Conservation (phyloP, 2,113 vertebrate species). For the Trichomycterus rosablanca region DNA sequence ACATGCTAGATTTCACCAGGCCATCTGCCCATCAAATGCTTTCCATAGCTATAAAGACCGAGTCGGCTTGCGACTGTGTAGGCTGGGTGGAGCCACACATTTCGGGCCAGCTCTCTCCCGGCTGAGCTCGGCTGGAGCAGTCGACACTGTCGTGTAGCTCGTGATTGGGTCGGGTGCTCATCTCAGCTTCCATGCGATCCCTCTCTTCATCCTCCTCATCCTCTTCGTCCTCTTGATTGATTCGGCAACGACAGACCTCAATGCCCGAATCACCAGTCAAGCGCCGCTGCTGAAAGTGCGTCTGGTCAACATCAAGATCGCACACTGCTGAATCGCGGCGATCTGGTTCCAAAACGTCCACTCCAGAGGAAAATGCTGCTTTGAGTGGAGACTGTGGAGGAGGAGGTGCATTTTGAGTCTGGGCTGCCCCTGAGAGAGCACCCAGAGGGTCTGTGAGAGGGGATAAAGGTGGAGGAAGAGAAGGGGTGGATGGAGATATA, state of each 20-base stretch:
- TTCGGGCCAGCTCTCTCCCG: constrained; percentile 30
- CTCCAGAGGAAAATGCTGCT: constrained; percentile 55
- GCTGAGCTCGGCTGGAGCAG: constrained; percentile 50
- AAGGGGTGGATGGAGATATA: constrained; percentile 33
- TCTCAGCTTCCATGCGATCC: constrained; percentile 18
- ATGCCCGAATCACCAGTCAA: constrained; percentile 92
- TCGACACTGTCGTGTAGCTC: constrained; percentile 58
- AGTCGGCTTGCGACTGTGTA: constrained; percentile 37
- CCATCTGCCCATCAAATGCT: constrained; percentile 48
- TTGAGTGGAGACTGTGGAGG: constrained; percentile 44
- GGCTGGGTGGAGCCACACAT: constrained; percentile 27
- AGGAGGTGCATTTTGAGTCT: constrained; percentile 1
- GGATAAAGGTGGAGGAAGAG: constrained; percentile 36
- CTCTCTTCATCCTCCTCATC: constrained; percentile 35
- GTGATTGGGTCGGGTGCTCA: background rate
- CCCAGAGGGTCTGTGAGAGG: constrained; percentile 52
- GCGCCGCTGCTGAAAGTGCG: constrained; percentile 76
- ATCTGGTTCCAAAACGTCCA: constrained; percentile 53
- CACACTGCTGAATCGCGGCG: constrained; percentile 54
- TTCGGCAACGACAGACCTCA: constrained; percentile 79
- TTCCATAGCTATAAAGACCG: constrained; percentile 58
- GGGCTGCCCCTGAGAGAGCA: background rate
- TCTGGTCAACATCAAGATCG: constrained; percentile 64
- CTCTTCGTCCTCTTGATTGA: constrained; percentile 56
- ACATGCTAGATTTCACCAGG: constrained; percentile 1